Evolutionary conservation across 2,113 vertebrate genomes (phyloP).

Genomic region (Neogale vison): DNA sequence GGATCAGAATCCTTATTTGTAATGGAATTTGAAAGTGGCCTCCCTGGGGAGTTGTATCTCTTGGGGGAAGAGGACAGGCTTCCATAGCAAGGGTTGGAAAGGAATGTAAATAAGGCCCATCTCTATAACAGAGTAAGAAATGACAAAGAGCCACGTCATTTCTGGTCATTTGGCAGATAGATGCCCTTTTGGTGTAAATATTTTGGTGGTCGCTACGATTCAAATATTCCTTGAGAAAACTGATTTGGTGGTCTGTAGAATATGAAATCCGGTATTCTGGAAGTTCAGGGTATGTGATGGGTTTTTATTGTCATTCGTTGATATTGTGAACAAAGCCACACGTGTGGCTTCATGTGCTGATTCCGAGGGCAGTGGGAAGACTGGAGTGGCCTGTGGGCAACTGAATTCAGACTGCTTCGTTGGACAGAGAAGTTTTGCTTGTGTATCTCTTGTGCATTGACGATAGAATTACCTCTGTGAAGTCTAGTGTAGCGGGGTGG

Average conservation of each 20-base stretch:
- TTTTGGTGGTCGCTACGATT: background rate
- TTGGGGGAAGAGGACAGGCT: background rate
- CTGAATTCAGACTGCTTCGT: background rate
- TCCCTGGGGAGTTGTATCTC: background rate
- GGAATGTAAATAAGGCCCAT: conserved; percentile 51
- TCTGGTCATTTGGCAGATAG: background rate
- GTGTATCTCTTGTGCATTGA: conserved; percentile 76
- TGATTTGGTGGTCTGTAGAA: background rate
- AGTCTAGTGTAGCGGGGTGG: background rate
- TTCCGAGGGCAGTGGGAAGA: background rate
- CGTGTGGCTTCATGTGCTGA: background rate
- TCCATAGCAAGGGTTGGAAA: background rate
- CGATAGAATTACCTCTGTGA: conserved; percentile 54
- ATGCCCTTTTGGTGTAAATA: conserved; percentile 63
- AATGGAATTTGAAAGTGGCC: background rate
- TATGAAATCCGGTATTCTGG: background rate
- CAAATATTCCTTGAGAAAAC: background rate
- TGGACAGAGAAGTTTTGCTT: conserved; percentile 65
- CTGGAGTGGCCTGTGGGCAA: conserved; percentile 22
- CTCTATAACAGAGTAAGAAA: background rate
- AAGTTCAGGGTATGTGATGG: background rate
- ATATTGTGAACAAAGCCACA: background rate
- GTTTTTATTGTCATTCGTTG: background rate
- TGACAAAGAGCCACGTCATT: background rate
- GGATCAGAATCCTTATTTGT: conserved; percentile 23